Conservation (phyloP, 2,888 invertebrate genomes). For the Metallyticus violacea region DNA sequence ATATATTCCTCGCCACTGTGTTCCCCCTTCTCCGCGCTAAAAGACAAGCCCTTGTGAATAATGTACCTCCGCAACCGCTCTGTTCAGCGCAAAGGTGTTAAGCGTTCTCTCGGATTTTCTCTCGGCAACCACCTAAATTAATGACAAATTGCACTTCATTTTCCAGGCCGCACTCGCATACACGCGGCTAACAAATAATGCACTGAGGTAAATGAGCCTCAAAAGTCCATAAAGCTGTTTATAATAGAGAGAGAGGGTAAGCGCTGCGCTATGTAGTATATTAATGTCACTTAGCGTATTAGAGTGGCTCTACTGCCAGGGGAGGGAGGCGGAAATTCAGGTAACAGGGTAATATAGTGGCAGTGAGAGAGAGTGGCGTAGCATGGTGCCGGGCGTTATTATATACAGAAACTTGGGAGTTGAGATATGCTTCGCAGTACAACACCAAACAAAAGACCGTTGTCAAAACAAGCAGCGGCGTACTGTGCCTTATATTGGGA, state of each 20-base stretch:
- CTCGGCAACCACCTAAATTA: background rate
- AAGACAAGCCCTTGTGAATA: background rate
- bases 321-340: background rate
- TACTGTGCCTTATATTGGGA: too few relatives aligned
- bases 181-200: constrained; percentile 10
- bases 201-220: constrained; percentile 17
- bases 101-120: background rate
- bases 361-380: too few relatives aligned
- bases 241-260: constrained; percentile 8
- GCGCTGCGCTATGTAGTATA: background rate
- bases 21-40: background rate
- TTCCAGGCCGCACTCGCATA: background rate
- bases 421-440: background rate
- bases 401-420: background rate
- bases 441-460: background rate
- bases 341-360: constrained; percentile 4
- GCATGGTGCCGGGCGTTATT: background rate
- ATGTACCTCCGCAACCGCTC: background rate
- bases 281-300: constrained; percentile 19
- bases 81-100: background rate
- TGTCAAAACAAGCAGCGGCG: background rate
- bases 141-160: constrained; percentile 19
- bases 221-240: constrained; percentile 20
- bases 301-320: background rate
- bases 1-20: background rate